Conservation (phyloP, 2,888 invertebrate genomes). For the Mechanitis mazaeus region DNA sequence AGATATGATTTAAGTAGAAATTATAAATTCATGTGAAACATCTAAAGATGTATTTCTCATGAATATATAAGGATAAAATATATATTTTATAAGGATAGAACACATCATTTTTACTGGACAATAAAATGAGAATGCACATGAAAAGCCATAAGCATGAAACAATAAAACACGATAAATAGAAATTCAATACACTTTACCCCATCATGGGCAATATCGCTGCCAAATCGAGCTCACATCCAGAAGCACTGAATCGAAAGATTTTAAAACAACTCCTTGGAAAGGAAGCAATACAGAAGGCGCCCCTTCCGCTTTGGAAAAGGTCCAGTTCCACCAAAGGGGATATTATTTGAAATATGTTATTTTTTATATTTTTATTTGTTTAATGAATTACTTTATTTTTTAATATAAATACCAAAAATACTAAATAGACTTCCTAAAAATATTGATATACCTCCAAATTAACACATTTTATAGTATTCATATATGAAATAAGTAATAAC, state of each 20-base stretch:
- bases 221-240: slow-evolving; percentile 31
- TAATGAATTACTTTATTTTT: background rate
- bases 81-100: background rate
- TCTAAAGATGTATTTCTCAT: background rate
- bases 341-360: background rate
- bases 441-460: too few relatives aligned
- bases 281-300: slow-evolving; percentile 35
- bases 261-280: slow-evolving; percentile 37
- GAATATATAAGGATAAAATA: too few relatives aligned
- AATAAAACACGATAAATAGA: slow-evolving; percentile 18
- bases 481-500: too few relatives aligned
- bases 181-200: slow-evolving; percentile 6
- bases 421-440: too few relatives aligned
- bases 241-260: slow-evolving; percentile 32
- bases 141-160: slow-evolving; percentile 11
- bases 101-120: slow-evolving; percentile 1
- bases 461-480: too few relatives aligned
- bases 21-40: background rate
- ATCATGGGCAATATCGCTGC: slow-evolving; percentile 24
- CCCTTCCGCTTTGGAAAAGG: slow-evolving; percentile 33
- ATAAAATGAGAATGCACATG: slow-evolving; percentile 8
- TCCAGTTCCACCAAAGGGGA: slow-evolving; percentile 27
- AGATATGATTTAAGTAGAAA: too few relatives aligned
- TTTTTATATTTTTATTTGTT: background rate
- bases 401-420: too few relatives aligned